Conservation (phyloP, 2,888 invertebrate genomes). For the Eudemis profundana region DNA sequence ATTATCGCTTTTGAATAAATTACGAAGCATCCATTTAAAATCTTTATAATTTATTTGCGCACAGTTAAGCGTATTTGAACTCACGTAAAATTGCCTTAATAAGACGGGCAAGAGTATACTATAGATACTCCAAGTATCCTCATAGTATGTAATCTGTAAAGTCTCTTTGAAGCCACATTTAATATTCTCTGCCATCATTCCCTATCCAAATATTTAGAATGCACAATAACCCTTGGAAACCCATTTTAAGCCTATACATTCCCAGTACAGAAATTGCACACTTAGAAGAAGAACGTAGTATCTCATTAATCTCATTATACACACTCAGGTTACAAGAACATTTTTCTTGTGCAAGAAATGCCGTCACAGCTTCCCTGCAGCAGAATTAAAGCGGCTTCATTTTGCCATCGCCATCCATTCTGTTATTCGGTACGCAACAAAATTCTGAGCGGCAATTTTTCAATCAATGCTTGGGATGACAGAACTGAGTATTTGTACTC, state of each 20-base stretch:
- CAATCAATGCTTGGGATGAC: slow-evolving; percentile 10
- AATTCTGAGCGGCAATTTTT: slow-evolving; percentile 27
- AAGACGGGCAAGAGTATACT: no score
- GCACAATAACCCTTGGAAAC: slow-evolving; percentile 3
- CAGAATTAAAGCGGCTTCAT: slow-evolving; percentile 12
- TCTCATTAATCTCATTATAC: neutral
- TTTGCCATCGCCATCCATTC: neutral
- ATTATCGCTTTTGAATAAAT: no score
- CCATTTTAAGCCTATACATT: slow-evolving; percentile 6
- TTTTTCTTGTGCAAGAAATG: neutral
- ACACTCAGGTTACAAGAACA: neutral
- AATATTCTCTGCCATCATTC: neutral
- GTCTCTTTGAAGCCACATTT: neutral
- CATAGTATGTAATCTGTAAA: neutral
- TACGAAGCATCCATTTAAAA: no score
- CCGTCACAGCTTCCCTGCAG: slow-evolving; percentile 12
- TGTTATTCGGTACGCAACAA: slow-evolving; percentile 19
- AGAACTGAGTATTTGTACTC: slow-evolving; percentile 10
- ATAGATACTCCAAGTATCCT: no score
- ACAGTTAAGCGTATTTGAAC: no score
- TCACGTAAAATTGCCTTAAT: no score
- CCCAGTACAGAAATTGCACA: neutral
- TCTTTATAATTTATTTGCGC: no score
- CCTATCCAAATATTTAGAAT: slow-evolving; percentile 12
- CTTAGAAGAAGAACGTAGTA: neutral